Percentiles rank a stretch among this genome's conserved stretches.
phyloP scores from a whole-genome alignment of 2,797 vertebrate genomes.

The Gobio occitaniae region DNA sequence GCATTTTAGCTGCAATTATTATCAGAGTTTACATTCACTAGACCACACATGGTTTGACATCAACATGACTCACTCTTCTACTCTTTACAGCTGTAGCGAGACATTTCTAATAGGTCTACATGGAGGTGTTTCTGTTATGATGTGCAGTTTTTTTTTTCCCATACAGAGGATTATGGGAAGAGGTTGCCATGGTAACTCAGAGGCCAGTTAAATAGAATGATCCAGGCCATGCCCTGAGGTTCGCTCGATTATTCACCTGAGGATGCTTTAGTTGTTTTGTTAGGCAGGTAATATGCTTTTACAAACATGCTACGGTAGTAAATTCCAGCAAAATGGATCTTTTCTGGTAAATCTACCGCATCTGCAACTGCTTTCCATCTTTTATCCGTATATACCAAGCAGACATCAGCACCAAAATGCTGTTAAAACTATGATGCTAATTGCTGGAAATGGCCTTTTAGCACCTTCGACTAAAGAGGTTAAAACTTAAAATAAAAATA shows the following conservation, averaged over 20 bases:
- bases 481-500: no score
- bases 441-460: background rate
- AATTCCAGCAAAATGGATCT: background rate
- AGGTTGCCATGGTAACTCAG: conserved; percentile 64
- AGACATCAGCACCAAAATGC: background rate
- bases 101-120: background rate
- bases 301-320: background rate
- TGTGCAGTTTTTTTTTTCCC: conserved; percentile 1
- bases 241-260: conserved; percentile 56
- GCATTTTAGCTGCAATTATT: background rate
- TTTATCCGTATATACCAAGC: background rate
- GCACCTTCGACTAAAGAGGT: background rate
- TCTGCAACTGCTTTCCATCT: background rate
- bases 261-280: conserved; percentile 8
- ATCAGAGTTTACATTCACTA: background rate
- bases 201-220: background rate
- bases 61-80: background rate
- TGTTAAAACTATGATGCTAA: background rate
- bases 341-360: background rate
- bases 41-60: background rate
- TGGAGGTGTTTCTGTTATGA: background rate
- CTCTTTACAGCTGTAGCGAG: background rate
- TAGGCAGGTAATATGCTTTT: background rate
- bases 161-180: conserved; percentile 43
- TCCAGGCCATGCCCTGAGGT: conserved; percentile 38